Evolutionary conservation across 2,113 vertebrate genomes (phyloP).

Genomic region (Chloebia gouldiae): DNA sequence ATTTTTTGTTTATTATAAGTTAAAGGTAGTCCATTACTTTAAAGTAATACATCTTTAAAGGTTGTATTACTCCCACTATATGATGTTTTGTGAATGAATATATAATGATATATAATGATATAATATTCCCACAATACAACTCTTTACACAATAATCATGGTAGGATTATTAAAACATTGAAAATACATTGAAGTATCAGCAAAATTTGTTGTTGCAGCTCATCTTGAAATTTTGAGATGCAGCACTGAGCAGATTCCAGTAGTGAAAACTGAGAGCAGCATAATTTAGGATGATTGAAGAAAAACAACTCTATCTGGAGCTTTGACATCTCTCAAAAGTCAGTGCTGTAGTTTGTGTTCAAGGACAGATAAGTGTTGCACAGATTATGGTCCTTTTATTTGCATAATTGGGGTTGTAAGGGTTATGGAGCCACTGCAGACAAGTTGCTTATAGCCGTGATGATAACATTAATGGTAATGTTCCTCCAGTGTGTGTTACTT

Average conservation of each 20-base stretch:
- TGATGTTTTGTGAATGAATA: not conserved
- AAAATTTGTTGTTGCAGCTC: not conserved
- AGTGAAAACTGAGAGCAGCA: not conserved
- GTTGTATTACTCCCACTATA: not conserved
- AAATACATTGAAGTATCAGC: not conserved
- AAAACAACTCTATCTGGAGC: not conserved
- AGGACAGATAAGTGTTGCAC: not conserved
- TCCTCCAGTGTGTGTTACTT: not conserved
- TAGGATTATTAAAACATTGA: not conserved
- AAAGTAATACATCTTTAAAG: not conserved
- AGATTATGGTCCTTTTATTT: not conserved
- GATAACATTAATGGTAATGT: fast-evolving
- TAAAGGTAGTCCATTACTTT: not conserved
- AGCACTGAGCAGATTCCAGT: not conserved
- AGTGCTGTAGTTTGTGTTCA: not conserved
- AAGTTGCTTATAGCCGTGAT: not conserved
- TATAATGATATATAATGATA: not conserved
- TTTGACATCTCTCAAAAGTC: not conserved
- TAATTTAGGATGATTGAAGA: not conserved
- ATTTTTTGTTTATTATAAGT: not conserved
- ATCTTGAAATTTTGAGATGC: not conserved
- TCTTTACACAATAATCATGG: not conserved
- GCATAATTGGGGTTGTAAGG: not conserved
- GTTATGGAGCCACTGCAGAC: not conserved
- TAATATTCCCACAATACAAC: not conserved